These are phyloP conservation scores for Planococcus citri DNA, from an alignment of 1,140 invertebrate species.

Conservation along the genomic window DNA sequence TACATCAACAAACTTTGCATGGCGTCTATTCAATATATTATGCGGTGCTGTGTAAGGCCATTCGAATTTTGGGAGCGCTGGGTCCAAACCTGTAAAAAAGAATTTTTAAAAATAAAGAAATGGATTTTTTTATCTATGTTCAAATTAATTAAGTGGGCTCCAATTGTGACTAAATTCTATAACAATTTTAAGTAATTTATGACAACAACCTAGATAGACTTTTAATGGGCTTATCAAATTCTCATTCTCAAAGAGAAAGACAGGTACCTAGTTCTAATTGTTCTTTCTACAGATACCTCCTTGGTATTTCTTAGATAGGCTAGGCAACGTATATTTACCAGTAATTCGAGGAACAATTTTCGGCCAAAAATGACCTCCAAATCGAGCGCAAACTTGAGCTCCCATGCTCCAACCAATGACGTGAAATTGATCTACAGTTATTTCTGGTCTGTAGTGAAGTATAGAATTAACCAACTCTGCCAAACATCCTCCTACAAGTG, in stretches of 20 bases:
- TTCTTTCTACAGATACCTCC: no score
- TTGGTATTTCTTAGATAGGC: no score
- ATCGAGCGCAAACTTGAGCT: conserved; percentile 53
- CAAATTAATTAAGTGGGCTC: no score
- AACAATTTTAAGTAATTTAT: no score
- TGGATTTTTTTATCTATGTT: no score
- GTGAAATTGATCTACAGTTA: conserved; percentile 39
- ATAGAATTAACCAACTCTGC: conserved; percentile 31
- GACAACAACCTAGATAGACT: no score
- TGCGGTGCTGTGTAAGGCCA: conserved; percentile 11
- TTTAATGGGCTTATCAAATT: no score
- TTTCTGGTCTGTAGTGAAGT: conserved; percentile 33
- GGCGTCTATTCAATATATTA: conserved; percentile 42
- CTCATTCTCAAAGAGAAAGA: no score
- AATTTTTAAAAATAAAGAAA: no score
- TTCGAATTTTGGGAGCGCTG: conserved; percentile 45
- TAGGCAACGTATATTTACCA: no score
- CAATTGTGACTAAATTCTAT: no score
- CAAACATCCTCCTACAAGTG: conserved; percentile 40
- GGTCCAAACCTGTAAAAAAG: conserved; percentile 40
- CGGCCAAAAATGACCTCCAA: conserved; percentile 38
- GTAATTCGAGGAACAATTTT: conserved; percentile 43
- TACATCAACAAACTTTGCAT: conserved; percentile 48
- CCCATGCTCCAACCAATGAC: conserved; percentile 63
- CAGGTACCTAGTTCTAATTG: no score